Evolutionary conservation across 2,113 vertebrate genomes (phyloP).

Genomic region (Eolophus roseicapilla): DNA sequence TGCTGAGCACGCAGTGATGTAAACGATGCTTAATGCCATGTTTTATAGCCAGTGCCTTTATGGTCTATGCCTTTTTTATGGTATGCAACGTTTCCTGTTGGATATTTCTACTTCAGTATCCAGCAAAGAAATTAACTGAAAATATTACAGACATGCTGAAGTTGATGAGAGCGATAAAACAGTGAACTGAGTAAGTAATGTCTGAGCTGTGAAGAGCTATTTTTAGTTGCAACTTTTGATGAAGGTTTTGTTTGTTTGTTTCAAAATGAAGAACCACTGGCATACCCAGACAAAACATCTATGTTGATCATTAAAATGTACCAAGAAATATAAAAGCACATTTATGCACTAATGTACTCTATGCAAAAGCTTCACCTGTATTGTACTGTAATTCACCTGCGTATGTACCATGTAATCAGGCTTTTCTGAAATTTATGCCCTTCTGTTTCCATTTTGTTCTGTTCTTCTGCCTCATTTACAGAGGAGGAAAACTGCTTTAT

Average conservation of each 20-base stretch:
- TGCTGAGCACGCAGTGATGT: not conserved
- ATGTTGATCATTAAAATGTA: not conserved
- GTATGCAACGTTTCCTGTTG: not conserved
- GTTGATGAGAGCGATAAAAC: slow-evolving; percentile 15
- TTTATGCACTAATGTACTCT: not conserved
- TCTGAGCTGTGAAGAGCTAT: not conserved
- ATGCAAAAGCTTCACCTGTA: not conserved
- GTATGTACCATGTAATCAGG: not conserved
- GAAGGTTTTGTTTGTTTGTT: not conserved
- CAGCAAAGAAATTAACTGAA: slow-evolving; percentile 35
- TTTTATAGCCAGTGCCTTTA: slow-evolving; percentile 51
- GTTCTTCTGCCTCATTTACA: not conserved
- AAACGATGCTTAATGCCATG: slow-evolving; percentile 44
- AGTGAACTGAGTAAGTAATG: not conserved
- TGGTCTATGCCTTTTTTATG: not conserved
- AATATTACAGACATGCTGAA: not conserved
- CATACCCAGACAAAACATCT: not conserved
- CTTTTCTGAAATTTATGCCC: not conserved
- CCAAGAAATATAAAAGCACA: not conserved
- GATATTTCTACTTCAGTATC: slow-evolving; percentile 14
- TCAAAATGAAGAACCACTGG: not conserved
- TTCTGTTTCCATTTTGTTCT: not conserved
- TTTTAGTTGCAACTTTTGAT: not conserved
- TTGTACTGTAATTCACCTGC: not conserved
- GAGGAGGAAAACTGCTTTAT: not conserved